Percentiles rank a stretch among this genome's conserved stretches.
These are phyloP conservation scores for Melinaea menophilus DNA, from an alignment of 2,888 invertebrate genomes.

Conservation along the genomic window DNA sequence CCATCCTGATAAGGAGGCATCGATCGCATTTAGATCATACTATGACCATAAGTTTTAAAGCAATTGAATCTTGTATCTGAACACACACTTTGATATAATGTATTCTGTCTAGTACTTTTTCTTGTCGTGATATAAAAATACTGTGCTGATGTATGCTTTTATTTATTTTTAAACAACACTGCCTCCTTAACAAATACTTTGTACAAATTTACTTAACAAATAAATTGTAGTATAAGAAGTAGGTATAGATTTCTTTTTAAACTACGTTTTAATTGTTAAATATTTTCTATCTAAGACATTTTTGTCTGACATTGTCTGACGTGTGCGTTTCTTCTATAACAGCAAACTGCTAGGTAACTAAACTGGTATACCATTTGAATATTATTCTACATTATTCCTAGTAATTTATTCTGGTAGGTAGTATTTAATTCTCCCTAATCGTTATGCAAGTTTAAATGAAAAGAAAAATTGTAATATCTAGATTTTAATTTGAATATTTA, in stretches of 20 bases:
- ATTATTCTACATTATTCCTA: constrained; percentile 20
- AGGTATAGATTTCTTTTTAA: neutral
- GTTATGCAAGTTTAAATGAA: too few species aligned
- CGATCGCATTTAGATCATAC: constrained; percentile 60
- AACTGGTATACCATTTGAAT: constrained; percentile 29
- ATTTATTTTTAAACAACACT: too few species aligned
- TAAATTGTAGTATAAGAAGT: neutral
- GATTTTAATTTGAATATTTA: too few species aligned
- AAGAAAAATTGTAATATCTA: too few species aligned
- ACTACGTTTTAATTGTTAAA: neutral
- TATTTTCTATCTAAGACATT: neutral
- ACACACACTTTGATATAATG: constrained; percentile 14
- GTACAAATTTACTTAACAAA: too few species aligned
- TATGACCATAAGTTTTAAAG: constrained; percentile 51
- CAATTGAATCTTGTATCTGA: constrained; percentile 65
- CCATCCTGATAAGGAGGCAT: constrained; percentile 51
- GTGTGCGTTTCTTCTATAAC: constrained; percentile 4
- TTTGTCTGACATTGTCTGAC: constrained; percentile 1
- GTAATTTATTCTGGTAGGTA: constrained; percentile 34
- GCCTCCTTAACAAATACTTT: too few species aligned
- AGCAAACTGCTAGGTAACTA: constrained; percentile 18
- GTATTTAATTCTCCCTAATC: constrained; percentile 28
- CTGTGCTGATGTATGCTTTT: too few species aligned
- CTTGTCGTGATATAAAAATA: neutral
- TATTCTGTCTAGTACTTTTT: neutral